Evolutionary conservation across 2,113 vertebrate genomes (phyloP).

Genomic region (Zeus faber): DNA sequence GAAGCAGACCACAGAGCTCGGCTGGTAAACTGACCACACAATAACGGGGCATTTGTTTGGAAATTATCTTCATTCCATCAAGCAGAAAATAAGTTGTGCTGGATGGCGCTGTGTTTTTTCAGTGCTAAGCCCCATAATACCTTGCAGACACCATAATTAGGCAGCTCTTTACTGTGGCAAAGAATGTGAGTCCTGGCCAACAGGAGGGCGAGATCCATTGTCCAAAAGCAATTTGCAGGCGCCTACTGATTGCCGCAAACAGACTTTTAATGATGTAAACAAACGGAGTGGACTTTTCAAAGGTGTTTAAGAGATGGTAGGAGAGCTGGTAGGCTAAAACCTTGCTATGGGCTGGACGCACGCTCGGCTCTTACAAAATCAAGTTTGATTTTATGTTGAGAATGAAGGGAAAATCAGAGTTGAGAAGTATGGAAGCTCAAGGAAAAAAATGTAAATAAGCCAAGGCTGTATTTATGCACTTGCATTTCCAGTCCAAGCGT

Average conservation of each 20-base stretch:
- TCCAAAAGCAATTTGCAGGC: constrained; percentile 63
- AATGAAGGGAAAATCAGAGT: too few species aligned
- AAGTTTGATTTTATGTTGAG: too few species aligned
- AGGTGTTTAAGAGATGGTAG: background rate
- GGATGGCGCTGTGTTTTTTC: constrained; percentile 40
- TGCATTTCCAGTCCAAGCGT: too few species aligned
- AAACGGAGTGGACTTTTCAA: background rate
- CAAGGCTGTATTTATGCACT: too few species aligned
- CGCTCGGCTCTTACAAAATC: too few species aligned
- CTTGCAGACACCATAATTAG: constrained; percentile 65
- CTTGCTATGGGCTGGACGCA: too few species aligned
- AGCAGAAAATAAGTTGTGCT: constrained; percentile 62
- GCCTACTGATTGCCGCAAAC: constrained; percentile 58
- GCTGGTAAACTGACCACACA: constrained; percentile 44
- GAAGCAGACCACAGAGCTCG: constrained; percentile 23
- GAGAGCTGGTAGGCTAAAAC: too few species aligned
- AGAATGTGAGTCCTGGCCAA: constrained; percentile 34
- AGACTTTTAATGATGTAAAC: constrained; percentile 53
- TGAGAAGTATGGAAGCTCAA: too few species aligned
- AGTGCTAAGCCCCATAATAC: constrained; percentile 53
- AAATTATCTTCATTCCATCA: constrained; percentile 67
- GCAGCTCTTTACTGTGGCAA: constrained; percentile 50
- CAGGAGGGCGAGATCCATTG: constrained; percentile 37
- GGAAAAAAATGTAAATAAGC: too few species aligned
- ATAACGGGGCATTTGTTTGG: constrained; percentile 64